Conservation (phyloP, 2,113 vertebrate species). For the Cyphomyrus discorhynchus region DNA sequence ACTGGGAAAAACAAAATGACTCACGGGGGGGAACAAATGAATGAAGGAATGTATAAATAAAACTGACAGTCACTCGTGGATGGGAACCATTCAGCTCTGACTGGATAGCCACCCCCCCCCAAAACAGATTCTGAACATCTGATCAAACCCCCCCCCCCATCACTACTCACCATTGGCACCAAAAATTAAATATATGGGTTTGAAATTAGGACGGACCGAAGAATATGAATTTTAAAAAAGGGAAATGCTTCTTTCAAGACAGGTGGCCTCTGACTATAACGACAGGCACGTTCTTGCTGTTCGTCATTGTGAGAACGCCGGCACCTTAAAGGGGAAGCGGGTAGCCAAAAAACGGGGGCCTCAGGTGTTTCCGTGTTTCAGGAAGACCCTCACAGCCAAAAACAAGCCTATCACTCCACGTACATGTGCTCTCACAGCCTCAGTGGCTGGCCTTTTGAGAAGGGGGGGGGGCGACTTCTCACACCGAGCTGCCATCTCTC, state of each 20-base stretch:
- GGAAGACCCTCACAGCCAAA: not conserved
- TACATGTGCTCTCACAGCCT: not conserved
- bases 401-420: not conserved
- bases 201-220: not conserved
- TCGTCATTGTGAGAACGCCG: not conserved
- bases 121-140: not conserved
- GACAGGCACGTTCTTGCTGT: not conserved
- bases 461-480: not conserved
- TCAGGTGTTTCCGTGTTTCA: not conserved
- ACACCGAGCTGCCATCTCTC: not conserved
- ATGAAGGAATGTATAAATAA: not conserved
- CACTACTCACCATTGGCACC: not conserved
- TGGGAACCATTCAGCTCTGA: not conserved
- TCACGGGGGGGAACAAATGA: not conserved
- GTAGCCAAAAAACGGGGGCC: not conserved
- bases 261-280: not conserved
- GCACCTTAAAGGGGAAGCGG: not conserved
- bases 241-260: not conserved
- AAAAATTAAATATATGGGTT: not conserved
- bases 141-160: not conserved
- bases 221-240: not conserved
- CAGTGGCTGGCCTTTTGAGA: not conserved
- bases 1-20: not conserved
- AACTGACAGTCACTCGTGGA: not conserved
- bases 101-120: not conserved